Base-by-base conservation (phyloP, 2,113 vertebrate genomes). In the Plecotus auritus region DNA sequence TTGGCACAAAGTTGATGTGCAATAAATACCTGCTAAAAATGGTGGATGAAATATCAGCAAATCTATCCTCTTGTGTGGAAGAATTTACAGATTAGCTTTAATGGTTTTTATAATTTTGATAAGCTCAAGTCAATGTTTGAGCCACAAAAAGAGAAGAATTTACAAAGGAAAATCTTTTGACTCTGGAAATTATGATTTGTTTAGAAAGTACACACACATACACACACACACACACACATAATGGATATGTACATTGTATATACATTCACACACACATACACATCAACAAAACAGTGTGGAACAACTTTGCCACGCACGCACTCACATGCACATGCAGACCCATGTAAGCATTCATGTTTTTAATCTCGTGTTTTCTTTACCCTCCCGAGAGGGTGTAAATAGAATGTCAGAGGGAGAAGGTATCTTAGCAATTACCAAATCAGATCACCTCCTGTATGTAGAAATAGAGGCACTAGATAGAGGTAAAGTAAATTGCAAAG, bases 401-500 rank as follows among this genome's bases (percentile, higher is more conserved):
- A 92, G 82, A 90, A 76, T 82, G 51, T 84, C 70, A 93, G 72
- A 80, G 69, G 49, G 82, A 77, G 32, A 96, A 91, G 69, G 61
- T 56, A 94, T 42, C 28, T 92, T 76, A 84, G 40, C 45, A 93
- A 77, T 96, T 93, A 90, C 45, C 61, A 91, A 96, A 96, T 93
- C 78, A 87, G 45, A 94, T 94, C 69, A n/a, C 28, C 42, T 95
- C 85, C 74, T 64, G 82, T 85, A 93, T 85, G 67, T 95, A 88
- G 90, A 97, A 89, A 91, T 84, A 94, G 90, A 90, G 74, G 59
- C 66, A 89, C 56, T 91, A 85, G 70, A 80, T 89, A 85, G 70
- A 80, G 69, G 81, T 45, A 93, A 93, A 93, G 86, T 89, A 96
- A 95, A 89, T 94, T 95, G 80, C 93, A 96, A 95, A 96, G 90